Percentiles rank a stretch among this genome's conserved stretches.
Conservation (phyloP, 2,113 vertebrate species). For the Embiotoca jacksoni region DNA sequence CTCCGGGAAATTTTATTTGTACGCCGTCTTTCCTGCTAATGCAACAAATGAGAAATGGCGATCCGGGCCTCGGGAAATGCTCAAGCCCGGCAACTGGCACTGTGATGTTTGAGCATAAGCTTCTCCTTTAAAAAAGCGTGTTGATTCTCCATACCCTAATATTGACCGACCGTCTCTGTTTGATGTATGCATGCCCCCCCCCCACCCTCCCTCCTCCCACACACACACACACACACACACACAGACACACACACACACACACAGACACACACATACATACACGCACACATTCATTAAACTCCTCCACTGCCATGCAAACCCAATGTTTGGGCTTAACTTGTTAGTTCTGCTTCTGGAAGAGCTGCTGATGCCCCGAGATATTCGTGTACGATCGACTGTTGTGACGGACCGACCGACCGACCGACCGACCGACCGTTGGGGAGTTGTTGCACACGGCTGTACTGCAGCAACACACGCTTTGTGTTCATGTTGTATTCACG, state of each 20-base stretch:
- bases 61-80: conserved; percentile 76
- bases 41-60: conserved; percentile 83
- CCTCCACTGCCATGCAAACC: conserved; percentile 85
- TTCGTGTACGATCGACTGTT: conserved; percentile 90
- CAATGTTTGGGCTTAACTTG: conserved; percentile 96
- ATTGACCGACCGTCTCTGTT: conserved; percentile 95
- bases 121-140: conserved; percentile 86
- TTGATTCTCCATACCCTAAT: conserved; percentile 93
- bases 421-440: conserved; percentile 69
- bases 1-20: conserved; percentile 74
- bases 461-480: conserved; percentile 2
- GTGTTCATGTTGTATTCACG: too few relatives aligned
- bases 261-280: conserved; percentile 34
- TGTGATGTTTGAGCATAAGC: conserved; percentile 90
- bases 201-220: conserved; percentile 59
- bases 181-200: conserved; percentile 91
- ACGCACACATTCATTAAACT: conserved; percentile 40
- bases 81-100: conserved; percentile 63
- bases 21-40: conserved; percentile 73
- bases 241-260: conserved; percentile 37
- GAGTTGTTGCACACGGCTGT: conserved; percentile 19
- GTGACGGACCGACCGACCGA: conserved; percentile 85
- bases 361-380: conserved; percentile 95
- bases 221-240: conserved; percentile 30
- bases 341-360: conserved; percentile 96